Evolutionary conservation across 2,888 invertebrate species (phyloP).

Genomic region (Clivina fossor): DNA sequence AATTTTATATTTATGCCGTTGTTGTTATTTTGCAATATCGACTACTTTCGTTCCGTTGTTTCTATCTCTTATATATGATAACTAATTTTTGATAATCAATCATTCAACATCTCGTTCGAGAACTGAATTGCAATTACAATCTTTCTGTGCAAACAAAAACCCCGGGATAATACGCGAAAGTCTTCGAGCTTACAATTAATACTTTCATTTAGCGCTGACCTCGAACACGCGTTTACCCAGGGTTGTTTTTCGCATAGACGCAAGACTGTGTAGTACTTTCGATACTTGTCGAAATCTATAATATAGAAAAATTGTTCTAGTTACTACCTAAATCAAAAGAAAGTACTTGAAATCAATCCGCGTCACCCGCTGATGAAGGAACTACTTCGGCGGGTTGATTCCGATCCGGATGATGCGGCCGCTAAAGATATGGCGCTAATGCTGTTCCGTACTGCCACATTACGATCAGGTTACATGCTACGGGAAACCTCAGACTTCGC

Average conservation of each 20-base stretch:
- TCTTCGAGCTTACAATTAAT: too few relatives aligned
- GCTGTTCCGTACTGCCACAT: conserved; percentile 89
- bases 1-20: background rate
- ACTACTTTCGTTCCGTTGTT: background rate
- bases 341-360: conserved; percentile 96
- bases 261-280: too few relatives aligned
- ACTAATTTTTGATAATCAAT: too few relatives aligned
- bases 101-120: too few relatives aligned
- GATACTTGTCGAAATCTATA: background rate
- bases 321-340: conserved; percentile 91
- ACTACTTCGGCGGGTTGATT: conserved; percentile 77
- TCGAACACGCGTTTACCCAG: too few relatives aligned
- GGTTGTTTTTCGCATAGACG: too few relatives aligned
- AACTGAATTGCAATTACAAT: too few relatives aligned
- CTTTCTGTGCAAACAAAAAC: too few relatives aligned
- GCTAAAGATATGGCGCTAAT: conserved; percentile 84
- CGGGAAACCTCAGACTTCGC: conserved; percentile 87
- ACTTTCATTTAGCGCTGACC: too few relatives aligned
- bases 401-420: conserved; percentile 73
- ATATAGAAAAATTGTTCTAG: conserved; percentile 37
- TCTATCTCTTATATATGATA: too few relatives aligned
- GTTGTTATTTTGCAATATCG: too few relatives aligned
- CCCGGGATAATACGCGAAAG: too few relatives aligned
- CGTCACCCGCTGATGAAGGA: conserved; percentile 94
- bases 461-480: conserved; percentile 92